phyloP scores from a whole-genome alignment of 2,888 invertebrate genomes.

The Eulithis testata region DNA sequence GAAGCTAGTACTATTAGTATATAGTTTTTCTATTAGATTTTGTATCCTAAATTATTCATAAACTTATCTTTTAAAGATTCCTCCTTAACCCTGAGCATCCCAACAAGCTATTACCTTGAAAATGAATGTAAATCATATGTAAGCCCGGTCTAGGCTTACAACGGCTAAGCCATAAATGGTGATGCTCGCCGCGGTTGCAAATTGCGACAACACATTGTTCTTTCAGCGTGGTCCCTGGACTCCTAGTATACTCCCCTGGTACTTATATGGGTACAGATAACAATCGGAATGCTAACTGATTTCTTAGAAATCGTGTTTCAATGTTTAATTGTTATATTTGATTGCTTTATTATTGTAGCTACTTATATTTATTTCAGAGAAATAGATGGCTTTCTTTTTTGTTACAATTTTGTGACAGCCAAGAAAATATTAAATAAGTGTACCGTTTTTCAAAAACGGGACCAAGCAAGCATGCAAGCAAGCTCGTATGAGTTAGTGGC shows the following conservation, averaged over 20 bases:
- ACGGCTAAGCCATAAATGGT: conserved; percentile 63
- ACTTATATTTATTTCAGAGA: conserved; percentile 9
- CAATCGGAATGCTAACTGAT: conserved; percentile 45
- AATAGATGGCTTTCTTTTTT: no score
- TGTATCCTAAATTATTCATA: neutral
- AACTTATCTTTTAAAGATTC: neutral
- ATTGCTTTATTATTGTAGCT: conserved; percentile 41
- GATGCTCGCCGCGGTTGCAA: conserved; percentile 74
- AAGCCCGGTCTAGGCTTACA: conserved; percentile 42
- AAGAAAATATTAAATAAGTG: no score
- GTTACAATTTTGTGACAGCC: no score
- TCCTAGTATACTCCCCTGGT: conserved; percentile 50
- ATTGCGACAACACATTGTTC: conserved; percentile 81
- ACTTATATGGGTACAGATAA: conserved; percentile 52
- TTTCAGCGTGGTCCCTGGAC: conserved; percentile 38
- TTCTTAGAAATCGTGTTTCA: conserved; percentile 33
- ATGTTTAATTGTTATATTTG: conserved; percentile 40
- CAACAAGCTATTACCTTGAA: conserved; percentile 30
- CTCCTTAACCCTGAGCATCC: conserved; percentile 12
- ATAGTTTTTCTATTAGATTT: no score
- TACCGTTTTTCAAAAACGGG: no score
- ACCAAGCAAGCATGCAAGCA: no score
- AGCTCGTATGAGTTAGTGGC: no score
- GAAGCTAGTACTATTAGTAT: no score
- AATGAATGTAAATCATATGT: conserved; percentile 46